These are phyloP conservation scores for Scrobipalpa atriplicella DNA, from an alignment of 2,888 invertebrate species.

Conservation along the genomic window DNA sequence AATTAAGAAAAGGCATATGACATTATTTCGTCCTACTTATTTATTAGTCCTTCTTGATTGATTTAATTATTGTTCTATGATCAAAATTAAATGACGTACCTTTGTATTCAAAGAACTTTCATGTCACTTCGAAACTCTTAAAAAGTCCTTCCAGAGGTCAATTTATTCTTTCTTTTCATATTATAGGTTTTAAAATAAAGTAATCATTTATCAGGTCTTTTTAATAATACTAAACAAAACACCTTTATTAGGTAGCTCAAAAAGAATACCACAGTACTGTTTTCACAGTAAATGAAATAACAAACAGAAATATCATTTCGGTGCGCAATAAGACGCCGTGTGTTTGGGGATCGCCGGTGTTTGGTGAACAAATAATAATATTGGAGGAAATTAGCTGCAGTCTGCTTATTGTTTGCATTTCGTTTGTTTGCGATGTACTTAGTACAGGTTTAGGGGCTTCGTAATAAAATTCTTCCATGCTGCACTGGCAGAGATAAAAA, in stretches of 20 bases:
- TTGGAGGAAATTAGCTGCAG: conserved; percentile 21
- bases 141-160: too few species aligned
- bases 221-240: neutral
- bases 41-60: too few species aligned
- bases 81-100: too few species aligned
- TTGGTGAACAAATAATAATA: conserved; percentile 14
- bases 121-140: too few species aligned
- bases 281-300: conserved; percentile 14
- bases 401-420: conserved; percentile 6
- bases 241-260: neutral
- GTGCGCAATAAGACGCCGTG: conserved; percentile 1
- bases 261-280: neutral
- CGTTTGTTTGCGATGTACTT: conserved; percentile 9
- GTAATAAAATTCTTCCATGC: neutral
- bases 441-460: neutral
- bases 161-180: too few species aligned
- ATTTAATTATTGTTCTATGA: too few species aligned
- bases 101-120: too few species aligned
- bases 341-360: conserved; percentile 11
- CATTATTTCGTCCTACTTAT: too few species aligned
- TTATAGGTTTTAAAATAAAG: too few species aligned
- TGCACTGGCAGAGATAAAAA: too few species aligned
- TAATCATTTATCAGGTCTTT: too few species aligned
- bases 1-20: too few species aligned
- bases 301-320: conserved; percentile 21